Evolutionary conservation across 2,797 vertebrate species (phyloP).

Genomic region (Sebastes kiyomatsui): DNA sequence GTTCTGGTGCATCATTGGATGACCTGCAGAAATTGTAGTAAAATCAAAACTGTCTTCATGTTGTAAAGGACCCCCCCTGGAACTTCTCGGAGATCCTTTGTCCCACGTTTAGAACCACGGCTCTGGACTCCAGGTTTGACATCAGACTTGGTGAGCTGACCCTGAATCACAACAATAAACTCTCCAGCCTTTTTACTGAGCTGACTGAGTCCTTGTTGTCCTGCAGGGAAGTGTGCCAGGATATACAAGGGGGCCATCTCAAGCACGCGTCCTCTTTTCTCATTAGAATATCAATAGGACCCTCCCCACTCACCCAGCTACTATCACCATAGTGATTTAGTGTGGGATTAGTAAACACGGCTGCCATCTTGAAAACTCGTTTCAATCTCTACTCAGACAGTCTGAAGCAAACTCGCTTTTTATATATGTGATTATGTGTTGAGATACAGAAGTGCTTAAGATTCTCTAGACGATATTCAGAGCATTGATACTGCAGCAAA

Average conservation of each 20-base stretch:
- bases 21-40: not conserved
- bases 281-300: slow-evolving; percentile 72
- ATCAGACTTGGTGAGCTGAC: not conserved
- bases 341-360: not conserved
- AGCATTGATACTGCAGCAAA: too few species aligned
- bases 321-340: not conserved
- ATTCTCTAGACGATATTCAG: too few species aligned
- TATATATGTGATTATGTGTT: too few species aligned
- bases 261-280: slow-evolving; percentile 71
- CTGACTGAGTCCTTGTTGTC: slow-evolving; percentile 10
- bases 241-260: slow-evolving; percentile 46
- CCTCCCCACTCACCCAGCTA: not conserved
- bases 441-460: too few species aligned
- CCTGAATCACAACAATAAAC: not conserved
- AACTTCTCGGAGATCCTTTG: not conserved
- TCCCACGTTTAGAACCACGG: not conserved
- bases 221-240: slow-evolving; percentile 57
- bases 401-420: too few species aligned
- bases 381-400: too few species aligned
- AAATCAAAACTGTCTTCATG: not conserved
- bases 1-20: accelerated
- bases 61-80: not conserved
- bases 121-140: not conserved
- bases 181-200: not conserved
- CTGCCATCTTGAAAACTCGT: not conserved